A percentile compares a stretch with the other conserved stretches of the same genome.
Conservation (phyloP, 1,140 invertebrate species). For the Drosophila hydei region DNA sequence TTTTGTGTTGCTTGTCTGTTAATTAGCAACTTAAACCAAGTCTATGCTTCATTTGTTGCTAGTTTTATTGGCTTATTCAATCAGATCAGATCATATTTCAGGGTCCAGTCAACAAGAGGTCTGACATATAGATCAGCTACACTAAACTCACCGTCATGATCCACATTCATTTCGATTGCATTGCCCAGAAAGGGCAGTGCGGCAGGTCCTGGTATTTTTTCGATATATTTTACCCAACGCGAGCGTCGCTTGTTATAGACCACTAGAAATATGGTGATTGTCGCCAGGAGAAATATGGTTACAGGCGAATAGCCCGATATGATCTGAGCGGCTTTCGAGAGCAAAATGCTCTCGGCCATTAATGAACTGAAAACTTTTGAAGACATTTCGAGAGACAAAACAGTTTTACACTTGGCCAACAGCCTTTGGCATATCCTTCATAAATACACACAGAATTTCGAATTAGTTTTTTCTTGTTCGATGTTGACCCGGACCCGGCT, state of each 20-base stretch:
- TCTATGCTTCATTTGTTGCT: slow-evolving; percentile 30
- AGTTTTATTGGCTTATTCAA: slow-evolving; percentile 37
- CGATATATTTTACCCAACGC: slow-evolving; percentile 83
- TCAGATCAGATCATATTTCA: slow-evolving; percentile 50
- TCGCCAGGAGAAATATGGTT: slow-evolving; percentile 66
- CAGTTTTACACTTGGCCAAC: slow-evolving; percentile 17
- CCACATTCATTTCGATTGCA: slow-evolving; percentile 85
- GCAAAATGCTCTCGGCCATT: slow-evolving; percentile 77
- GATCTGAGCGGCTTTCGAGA: slow-evolving; percentile 67
- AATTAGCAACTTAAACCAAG: slow-evolving; percentile 61
- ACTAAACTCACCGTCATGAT: slow-evolving; percentile 84
- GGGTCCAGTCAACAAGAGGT: slow-evolving; percentile 52
- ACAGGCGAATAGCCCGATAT: slow-evolving; percentile 75
- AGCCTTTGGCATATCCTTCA: slow-evolving; percentile 16
- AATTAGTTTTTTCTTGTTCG: not conserved
- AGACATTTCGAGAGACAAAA: slow-evolving; percentile 51
- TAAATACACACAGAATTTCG: slow-evolving; percentile 14
- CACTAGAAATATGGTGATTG: slow-evolving; percentile 66
- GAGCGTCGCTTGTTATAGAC: slow-evolving; percentile 83
- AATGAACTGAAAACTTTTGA: slow-evolving; percentile 72
- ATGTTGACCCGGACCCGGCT: slow-evolving; percentile 29
- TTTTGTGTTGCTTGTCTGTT: slow-evolving; percentile 18
- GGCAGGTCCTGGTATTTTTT: slow-evolving; percentile 86
- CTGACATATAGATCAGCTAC: slow-evolving; percentile 28
- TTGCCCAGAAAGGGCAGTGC: slow-evolving; percentile 86